Conservation (phyloP, 2,888 invertebrate species). For the Gymnoscelis rufifasciata region DNA sequence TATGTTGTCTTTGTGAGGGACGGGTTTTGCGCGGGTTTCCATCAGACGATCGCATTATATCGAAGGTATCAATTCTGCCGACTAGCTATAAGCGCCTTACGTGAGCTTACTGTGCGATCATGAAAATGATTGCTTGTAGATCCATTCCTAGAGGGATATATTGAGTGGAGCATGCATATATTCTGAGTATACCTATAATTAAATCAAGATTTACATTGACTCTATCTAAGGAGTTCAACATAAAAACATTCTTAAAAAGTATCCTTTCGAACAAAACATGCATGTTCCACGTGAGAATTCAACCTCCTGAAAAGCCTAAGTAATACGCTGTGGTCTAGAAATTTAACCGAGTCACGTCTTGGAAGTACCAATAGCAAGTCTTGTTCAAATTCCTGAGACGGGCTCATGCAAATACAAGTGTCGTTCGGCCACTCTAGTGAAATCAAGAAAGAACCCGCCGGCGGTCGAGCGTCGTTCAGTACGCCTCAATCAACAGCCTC, state of each 20-base stretch:
- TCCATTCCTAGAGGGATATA: background rate
- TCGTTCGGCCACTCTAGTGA: constrained; percentile 74
- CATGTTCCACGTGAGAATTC: background rate
- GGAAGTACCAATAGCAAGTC: constrained; percentile 23
- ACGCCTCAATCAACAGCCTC: constrained; percentile 76
- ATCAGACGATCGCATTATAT: constrained; percentile 61
- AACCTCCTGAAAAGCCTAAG: background rate
- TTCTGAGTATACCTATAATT: too few species aligned
- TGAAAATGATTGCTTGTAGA: constrained; percentile 21
- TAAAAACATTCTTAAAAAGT: too few species aligned
- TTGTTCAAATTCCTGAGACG: constrained; percentile 52
- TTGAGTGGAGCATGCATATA: too few species aligned
- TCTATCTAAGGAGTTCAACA: too few species aligned
- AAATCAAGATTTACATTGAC: too few species aligned
- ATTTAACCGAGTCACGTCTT: constrained; percentile 17
- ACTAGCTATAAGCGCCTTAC: constrained; percentile 27
- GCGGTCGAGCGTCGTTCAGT: constrained; percentile 66
- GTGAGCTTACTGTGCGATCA: constrained; percentile 21
- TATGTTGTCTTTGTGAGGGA: constrained; percentile 70
- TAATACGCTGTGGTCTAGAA: constrained; percentile 6
- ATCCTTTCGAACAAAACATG: background rate
- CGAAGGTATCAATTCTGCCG: constrained; percentile 67
- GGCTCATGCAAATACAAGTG: constrained; percentile 74
- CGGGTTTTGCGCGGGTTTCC: constrained; percentile 67
- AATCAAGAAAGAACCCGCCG: constrained; percentile 74